phyloP scores from a whole-genome alignment of 2,888 invertebrate species.

The Cataglyphis albicans region DNA sequence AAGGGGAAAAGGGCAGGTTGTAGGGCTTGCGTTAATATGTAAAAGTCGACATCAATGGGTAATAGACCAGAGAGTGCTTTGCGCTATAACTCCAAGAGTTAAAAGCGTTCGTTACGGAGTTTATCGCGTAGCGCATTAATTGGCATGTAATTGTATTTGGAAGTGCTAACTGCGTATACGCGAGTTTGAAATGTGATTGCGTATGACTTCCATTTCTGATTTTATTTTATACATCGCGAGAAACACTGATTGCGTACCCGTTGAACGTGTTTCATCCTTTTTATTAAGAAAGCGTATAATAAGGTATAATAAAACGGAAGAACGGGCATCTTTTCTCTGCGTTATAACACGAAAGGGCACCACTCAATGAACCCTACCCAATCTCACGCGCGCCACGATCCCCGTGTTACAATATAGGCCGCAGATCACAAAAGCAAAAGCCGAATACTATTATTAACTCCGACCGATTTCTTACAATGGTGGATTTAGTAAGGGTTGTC shows the following conservation, averaged over 20 bases:
- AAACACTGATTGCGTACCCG: not conserved
- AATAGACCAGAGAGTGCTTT: constrained; percentile 36
- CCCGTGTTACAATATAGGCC: constrained; percentile 76
- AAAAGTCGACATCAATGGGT: constrained; percentile 41
- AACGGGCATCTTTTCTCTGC: not conserved
- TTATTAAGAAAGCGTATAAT: constrained; percentile 44
- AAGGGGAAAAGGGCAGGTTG: constrained; percentile 57
- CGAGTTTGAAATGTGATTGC: not conserved
- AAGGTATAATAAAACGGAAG: constrained; percentile 44
- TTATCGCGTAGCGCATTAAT: constrained; percentile 37
- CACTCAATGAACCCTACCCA: constrained; percentile 54
- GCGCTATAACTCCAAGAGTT: constrained; percentile 30
- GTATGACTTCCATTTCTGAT: not conserved
- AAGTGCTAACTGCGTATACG: constrained; percentile 25
- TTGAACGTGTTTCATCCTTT: constrained; percentile 19
- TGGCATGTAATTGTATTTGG: constrained; percentile 29
- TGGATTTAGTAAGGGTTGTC: constrained; percentile 76
- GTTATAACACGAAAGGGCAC: constrained; percentile 61
- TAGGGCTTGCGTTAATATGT: constrained; percentile 64
- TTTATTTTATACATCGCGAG: not conserved
- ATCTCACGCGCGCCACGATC: constrained; percentile 70
- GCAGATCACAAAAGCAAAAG: constrained; percentile 79
- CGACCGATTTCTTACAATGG: constrained; percentile 82
- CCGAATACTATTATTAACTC: constrained; percentile 84
- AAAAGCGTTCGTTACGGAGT: constrained; percentile 35